phyloP scores from a whole-genome alignment of 2,113 vertebrate species.

The Halcyon senegalensis region DNA sequence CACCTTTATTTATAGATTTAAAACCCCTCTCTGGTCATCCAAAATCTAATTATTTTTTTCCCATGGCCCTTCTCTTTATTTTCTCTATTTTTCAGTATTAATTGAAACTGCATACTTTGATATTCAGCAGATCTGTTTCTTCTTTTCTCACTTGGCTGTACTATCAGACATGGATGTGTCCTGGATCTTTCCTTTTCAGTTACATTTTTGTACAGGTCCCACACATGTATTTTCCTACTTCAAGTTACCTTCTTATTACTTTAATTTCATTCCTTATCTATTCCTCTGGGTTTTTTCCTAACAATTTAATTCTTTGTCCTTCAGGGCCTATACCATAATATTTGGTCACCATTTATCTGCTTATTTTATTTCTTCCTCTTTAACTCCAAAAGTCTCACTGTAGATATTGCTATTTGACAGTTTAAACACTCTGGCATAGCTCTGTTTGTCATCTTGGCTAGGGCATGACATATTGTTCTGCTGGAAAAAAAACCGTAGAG shows the following conservation, averaged over 20 bases:
- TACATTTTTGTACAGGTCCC: background rate
- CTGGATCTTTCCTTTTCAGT: conserved; percentile 7
- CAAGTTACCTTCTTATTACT: background rate
- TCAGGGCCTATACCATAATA: background rate
- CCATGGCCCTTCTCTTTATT: background rate
- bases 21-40: background rate
- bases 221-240: background rate
- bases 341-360: conserved; percentile 18
- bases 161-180: background rate
- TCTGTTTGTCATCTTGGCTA: conserved; percentile 35
- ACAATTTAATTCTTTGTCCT: conserved; percentile 4
- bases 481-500: background rate
- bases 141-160: background rate
- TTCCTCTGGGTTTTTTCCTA: background rate
- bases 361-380: conserved; percentile 40
- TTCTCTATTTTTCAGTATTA: conserved; percentile 10
- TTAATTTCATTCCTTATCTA: background rate
- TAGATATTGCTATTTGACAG: conserved; percentile 5
- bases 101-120: background rate
- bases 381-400: background rate
- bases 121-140: background rate
- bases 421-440: conserved; percentile 3
- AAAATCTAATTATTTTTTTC: conserved; percentile 27
- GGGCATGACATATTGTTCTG: background rate
- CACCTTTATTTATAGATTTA: background rate